A percentile compares a stretch with the other conserved stretches of the same genome.
Evolutionary conservation across 2,888 invertebrate genomes (phyloP).

Genomic region (Lamproptera curius): DNA sequence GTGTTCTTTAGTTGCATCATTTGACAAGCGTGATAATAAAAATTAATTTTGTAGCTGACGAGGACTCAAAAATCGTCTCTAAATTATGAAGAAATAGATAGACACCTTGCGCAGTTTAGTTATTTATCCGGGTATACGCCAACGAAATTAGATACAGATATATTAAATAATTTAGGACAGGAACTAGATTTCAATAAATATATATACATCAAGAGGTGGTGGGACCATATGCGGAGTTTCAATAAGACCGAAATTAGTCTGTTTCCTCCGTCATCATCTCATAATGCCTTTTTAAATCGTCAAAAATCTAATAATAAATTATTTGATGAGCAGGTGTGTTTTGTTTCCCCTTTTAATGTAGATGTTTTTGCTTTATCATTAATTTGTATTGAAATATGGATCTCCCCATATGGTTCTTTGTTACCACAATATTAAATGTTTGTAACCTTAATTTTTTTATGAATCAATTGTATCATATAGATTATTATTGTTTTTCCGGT

Average conservation of each 20-base stretch:
- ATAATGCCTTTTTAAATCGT: constrained; percentile 37
- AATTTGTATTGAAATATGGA: constrained; percentile 29
- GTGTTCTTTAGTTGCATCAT: constrained; percentile 19
- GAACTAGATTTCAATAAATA: constrained; percentile 55
- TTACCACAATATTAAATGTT: constrained; percentile 38
- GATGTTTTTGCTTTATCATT: constrained; percentile 20
- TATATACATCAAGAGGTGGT: constrained; percentile 78
- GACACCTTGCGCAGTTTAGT: constrained; percentile 73
- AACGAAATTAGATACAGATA: constrained; percentile 66
- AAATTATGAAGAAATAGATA: constrained; percentile 53
- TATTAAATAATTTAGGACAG: constrained; percentile 48
- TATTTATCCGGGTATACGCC: constrained; percentile 78
- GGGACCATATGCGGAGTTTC: constrained; percentile 80
- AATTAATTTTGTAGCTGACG: constrained; percentile 52
- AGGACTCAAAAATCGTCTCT: constrained; percentile 33
- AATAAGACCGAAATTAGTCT: constrained; percentile 63
- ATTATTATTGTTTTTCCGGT: constrained; percentile 51
- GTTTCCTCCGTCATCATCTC: constrained; percentile 51
- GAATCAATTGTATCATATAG: background rate
- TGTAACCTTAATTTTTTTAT: too few relatives aligned
- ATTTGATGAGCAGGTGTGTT: constrained; percentile 56
- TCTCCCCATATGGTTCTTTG: constrained; percentile 60
- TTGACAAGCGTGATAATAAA: constrained; percentile 5
- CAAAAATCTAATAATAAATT: constrained; percentile 38
- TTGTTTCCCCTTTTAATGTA: constrained; percentile 19